phyloP scores from a whole-genome alignment of 2,113 vertebrate genomes.

The Halcyon malimbica region DNA sequence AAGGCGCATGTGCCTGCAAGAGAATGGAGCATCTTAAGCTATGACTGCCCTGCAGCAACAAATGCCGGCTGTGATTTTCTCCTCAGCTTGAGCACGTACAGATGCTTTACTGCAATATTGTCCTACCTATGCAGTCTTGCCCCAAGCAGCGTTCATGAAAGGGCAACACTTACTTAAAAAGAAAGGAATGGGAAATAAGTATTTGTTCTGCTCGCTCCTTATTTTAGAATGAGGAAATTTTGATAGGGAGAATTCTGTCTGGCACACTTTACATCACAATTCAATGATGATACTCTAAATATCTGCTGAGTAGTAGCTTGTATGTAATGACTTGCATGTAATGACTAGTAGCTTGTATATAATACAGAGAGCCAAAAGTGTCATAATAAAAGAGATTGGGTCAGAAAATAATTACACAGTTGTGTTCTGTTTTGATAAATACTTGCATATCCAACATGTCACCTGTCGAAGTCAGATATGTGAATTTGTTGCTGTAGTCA shows the following conservation, averaged over 20 bases:
- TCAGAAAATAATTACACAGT: not conserved
- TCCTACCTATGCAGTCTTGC: not conserved
- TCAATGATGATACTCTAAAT: not conserved
- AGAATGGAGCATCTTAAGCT: not conserved
- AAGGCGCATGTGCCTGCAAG: fast-evolving
- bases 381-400: not conserved
- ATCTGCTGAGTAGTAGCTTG: not conserved
- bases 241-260: not conserved
- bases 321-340: not conserved
- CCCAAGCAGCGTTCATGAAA: not conserved
- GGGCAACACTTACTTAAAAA: not conserved
- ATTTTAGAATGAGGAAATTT: not conserved
- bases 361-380: not conserved
- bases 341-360: not conserved
- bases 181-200: not conserved
- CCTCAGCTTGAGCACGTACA: not conserved
- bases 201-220: not conserved
- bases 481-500: not conserved
- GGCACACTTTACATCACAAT: not conserved
- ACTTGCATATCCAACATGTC: not conserved
- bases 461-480: not conserved
- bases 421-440: not conserved
- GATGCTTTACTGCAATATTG: not conserved
- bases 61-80: not conserved
- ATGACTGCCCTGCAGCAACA: not conserved